Percentiles rank a stretch among this genome's conserved stretches.
These are phyloP conservation scores for Puma concolor DNA, from an alignment of 2,113 vertebrate species.

Conservation along the genomic window DNA sequence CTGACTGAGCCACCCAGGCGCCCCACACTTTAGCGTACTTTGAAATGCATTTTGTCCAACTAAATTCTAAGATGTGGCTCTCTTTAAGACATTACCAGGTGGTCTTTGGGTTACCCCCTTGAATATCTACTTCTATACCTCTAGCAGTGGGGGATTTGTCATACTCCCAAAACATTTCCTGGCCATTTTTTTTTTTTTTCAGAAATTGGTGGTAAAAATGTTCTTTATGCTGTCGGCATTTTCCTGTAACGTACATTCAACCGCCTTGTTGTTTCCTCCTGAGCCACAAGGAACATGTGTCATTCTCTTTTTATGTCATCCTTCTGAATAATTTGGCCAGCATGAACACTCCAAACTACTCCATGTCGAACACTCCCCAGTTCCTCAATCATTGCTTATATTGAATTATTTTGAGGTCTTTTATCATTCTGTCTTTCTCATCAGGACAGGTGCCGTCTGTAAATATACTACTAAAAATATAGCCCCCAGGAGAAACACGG, in stretches of 20 bases:
- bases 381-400: background rate
- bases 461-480: background rate
- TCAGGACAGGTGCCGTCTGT: background rate
- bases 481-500: background rate
- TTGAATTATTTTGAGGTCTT: background rate
- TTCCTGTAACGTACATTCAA: background rate
- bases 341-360: background rate
- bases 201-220: background rate
- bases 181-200: background rate
- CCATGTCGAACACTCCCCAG: background rate
- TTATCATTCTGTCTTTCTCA: background rate
- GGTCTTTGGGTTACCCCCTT: background rate
- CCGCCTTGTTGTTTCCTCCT: background rate
- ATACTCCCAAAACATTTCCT: background rate
- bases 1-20: too few relatives aligned
- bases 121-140: background rate
- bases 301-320: background rate
- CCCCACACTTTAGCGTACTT: too few relatives aligned
- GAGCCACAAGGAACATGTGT: background rate
- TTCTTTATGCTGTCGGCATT: background rate
- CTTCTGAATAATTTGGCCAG: constrained; percentile 44
- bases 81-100: background rate
- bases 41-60: background rate
- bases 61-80: background rate
- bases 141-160: too few relatives aligned